Evolutionary conservation across 1,140 invertebrate species (phyloP).

Genomic region (Hyles vespertilio): DNA sequence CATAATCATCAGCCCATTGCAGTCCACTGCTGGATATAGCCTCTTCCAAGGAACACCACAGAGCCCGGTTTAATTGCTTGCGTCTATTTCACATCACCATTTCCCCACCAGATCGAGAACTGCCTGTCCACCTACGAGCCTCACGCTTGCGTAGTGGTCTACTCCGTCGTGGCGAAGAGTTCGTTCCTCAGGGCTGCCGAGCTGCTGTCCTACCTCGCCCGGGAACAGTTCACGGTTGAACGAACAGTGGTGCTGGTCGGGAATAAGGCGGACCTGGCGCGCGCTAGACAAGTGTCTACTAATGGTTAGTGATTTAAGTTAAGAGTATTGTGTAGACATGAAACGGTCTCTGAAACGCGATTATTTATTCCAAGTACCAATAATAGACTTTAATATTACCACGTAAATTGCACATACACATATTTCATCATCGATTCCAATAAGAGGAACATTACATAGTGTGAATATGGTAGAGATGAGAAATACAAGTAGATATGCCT

Average conservation of each 20-base stretch:
- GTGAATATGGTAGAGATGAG: no score
- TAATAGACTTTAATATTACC: neutral
- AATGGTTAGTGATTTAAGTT: slow-evolving; percentile 79
- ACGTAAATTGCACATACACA: neutral
- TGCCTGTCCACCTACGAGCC: slow-evolving; percentile 90
- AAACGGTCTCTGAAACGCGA: neutral
- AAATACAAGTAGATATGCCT: no score
- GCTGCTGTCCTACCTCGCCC: slow-evolving; percentile 87
- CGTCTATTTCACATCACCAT: neutral
- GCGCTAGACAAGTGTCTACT: slow-evolving; percentile 86
- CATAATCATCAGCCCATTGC: no score
- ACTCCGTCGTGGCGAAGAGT: slow-evolving; percentile 87
- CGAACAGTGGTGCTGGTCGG: slow-evolving; percentile 93
- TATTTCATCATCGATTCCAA: neutral
- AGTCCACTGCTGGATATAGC: no score
- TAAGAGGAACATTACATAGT: no score
- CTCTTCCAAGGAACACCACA: no score
- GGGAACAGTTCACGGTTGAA: slow-evolving; percentile 86
- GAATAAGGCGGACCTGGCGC: slow-evolving; percentile 94
- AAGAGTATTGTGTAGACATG: neutral
- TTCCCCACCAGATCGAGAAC: slow-evolving; percentile 82
- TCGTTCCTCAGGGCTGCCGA: slow-evolving; percentile 88
- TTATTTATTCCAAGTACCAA: neutral
- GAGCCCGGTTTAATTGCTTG: neutral
- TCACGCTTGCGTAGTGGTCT: slow-evolving; percentile 92